Conservation (phyloP, 2,888 invertebrate species). For the Branchinecta sandiegonensis region DNA sequence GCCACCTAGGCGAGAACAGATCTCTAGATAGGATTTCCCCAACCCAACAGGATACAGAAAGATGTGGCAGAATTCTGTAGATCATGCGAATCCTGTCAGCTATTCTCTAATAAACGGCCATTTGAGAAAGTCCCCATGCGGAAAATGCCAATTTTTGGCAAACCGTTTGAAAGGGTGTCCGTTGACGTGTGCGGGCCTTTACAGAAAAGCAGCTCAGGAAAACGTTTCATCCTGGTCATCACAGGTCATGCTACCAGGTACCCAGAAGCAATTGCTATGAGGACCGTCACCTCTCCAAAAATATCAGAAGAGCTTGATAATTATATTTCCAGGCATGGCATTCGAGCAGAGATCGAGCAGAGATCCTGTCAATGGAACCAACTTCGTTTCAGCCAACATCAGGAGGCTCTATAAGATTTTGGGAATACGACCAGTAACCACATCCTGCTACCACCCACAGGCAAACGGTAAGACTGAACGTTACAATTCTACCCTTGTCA, state of each 20-base stretch:
- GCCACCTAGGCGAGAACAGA: not conserved
- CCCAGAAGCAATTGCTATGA: not conserved
- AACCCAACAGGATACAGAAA: not conserved
- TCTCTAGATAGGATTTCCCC: not conserved
- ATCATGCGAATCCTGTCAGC: not conserved
- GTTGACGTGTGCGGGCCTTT: not conserved
- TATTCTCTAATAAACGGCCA: not conserved
- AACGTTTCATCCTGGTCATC: not conserved
- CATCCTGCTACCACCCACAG: no score
- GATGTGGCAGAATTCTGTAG: not conserved
- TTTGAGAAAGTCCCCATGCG: not conserved
- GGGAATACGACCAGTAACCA: no score
- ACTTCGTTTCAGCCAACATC: not conserved
- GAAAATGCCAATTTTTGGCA: not conserved
- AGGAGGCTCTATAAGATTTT: no score
- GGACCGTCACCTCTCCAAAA: not conserved
- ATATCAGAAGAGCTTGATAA: not conserved
- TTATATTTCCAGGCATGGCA: not conserved
- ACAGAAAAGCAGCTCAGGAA: not conserved
- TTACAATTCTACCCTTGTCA: no score
- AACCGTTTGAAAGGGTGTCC: not conserved
- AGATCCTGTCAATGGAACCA: slow-evolving; percentile 2
- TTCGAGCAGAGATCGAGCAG: not conserved
- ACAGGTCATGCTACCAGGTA: not conserved
- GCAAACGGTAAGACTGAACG: no score